A percentile compares a stretch with the other conserved stretches of the same genome.
Evolutionary conservation across 2,888 invertebrate genomes (phyloP).

Genomic region (Vandiemenella viatica): DNA sequence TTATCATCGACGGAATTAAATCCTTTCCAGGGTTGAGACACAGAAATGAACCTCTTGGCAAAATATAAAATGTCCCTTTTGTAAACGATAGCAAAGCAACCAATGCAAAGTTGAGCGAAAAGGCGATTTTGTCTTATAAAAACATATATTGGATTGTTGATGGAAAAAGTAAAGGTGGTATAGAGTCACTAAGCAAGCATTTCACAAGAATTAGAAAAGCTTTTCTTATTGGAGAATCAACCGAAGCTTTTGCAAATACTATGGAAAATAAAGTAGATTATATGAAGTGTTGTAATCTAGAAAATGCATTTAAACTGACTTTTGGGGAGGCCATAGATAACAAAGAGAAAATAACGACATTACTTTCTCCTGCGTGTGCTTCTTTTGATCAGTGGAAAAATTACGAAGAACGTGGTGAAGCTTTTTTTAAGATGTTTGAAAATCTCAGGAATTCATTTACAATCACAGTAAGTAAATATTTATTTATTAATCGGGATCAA

Average conservation of each 20-base stretch:
- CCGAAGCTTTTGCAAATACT: not conserved
- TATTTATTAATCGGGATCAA: too few relatives aligned
- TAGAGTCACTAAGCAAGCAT: not conserved
- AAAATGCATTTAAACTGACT: not conserved
- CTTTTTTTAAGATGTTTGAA: not conserved
- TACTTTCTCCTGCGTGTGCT: not conserved
- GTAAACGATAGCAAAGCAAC: not conserved
- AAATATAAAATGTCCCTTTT: not conserved
- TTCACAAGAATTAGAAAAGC: not conserved
- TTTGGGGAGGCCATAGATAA: not conserved
- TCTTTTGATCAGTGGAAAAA: not conserved
- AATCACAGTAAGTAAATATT: too few relatives aligned
- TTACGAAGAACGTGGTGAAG: not conserved
- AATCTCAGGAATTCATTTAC: not conserved
- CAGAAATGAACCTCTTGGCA: not conserved
- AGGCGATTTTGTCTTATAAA: not conserved
- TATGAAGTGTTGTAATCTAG: not conserved
- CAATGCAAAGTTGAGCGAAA: not conserved
- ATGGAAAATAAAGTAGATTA: not conserved
- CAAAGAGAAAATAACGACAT: not conserved
- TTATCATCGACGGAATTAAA: not conserved
- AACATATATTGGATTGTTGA: not conserved
- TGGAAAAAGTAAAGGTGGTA: not conserved
- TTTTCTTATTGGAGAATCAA: not conserved
- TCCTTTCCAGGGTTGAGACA: not conserved